Percentiles rank a stretch among this genome's conserved stretches.
phyloP scores from a whole-genome alignment of 2,888 invertebrate species.

The Sabellastarte sp. region DNA sequence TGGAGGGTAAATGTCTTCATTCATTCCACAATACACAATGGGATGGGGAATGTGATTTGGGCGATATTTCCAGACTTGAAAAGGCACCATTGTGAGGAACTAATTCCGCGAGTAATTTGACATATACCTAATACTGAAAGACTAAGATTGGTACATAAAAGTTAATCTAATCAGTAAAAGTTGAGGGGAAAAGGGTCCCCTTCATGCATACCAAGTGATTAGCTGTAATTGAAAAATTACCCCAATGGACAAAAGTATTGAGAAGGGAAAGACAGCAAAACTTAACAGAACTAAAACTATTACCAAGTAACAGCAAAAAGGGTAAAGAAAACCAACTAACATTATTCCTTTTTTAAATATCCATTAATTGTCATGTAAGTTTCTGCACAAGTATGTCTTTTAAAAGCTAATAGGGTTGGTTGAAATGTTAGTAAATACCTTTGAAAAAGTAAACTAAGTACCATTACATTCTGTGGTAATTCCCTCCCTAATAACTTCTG shows the following conservation, averaged over 20 bases:
- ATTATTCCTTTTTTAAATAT: no score
- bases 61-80: neutral
- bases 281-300: no score
- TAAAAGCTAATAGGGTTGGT: no score
- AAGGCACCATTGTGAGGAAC: neutral
- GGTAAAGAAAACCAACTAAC: no score
- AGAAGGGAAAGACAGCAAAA: no score
- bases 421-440: neutral
- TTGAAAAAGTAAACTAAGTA: neutral
- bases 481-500: neutral
- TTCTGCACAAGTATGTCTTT: no score
- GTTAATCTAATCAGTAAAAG: neutral
- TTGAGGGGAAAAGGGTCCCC: neutral
- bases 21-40: neutral
- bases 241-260: no score
- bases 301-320: no score
- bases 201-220: neutral
- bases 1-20: neutral
- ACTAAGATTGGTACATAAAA: neutral
- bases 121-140: neutral
- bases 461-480: neutral
- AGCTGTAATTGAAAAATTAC: neutral
- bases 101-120: constrained; percentile 1
- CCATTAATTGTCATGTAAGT: no score
- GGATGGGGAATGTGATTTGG: neutral